phyloP scores from a whole-genome alignment of 2,797 vertebrate genomes.

The Microcaecilia unicolor region DNA sequence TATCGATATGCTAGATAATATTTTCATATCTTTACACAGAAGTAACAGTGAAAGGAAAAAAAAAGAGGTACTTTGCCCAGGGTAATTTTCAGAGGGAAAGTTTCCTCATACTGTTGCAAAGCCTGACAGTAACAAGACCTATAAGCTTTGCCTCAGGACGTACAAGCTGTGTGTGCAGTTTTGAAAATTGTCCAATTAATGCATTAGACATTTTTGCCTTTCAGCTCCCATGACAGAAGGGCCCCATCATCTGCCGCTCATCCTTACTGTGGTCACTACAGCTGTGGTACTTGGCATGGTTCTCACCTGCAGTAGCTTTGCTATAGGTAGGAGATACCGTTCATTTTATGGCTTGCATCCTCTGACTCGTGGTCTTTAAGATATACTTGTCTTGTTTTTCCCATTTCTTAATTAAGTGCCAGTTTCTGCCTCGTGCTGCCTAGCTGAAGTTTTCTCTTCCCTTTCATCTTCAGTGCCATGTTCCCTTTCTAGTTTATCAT shows the following conservation, averaged over 20 bases:
- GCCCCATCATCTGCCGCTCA: conserved; percentile 60
- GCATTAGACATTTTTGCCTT: neutral
- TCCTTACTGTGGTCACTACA: conserved; percentile 69
- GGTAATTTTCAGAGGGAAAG: no score
- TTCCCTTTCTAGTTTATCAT: conserved; percentile 67
- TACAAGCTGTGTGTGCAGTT: no score
- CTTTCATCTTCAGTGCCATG: neutral
- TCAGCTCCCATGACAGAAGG: conserved; percentile 50
- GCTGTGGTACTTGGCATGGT: conserved; percentile 62
- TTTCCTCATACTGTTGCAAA: no score
- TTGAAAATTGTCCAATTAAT: no score
- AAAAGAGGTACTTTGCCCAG: no score
- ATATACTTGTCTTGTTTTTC: neutral
- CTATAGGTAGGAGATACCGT: conserved; percentile 73
- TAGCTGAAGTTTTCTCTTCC: neutral
- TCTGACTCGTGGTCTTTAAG: conserved; percentile 59
- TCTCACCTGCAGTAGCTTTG: conserved; percentile 70
- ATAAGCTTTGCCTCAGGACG: no score
- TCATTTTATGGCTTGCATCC: conserved; percentile 53
- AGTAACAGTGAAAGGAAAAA: no score
- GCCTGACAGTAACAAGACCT: no score
- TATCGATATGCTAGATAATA: no score
- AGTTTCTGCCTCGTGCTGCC: neutral
- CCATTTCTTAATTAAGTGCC: neutral
- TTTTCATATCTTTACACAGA: no score